These are phyloP conservation scores for Gymnothorax javanicus DNA, from an alignment of 2,797 vertebrate genomes.

Conservation along the genomic window DNA sequence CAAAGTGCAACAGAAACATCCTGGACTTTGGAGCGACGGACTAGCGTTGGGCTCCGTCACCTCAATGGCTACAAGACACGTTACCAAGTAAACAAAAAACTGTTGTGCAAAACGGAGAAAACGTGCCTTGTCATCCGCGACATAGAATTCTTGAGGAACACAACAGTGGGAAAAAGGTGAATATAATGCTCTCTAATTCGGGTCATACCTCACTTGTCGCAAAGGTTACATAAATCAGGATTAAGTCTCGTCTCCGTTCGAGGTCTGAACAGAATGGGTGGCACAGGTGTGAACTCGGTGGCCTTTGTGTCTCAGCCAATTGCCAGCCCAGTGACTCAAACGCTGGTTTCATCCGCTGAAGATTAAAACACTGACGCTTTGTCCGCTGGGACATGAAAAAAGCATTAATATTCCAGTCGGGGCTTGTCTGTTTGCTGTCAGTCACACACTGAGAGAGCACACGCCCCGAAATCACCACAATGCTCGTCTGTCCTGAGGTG, in stretches of 20 bases:
- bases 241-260: background rate
- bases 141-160: too few species aligned
- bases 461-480: background rate
- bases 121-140: too few species aligned
- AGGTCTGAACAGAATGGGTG: background rate
- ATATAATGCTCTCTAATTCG: too few species aligned
- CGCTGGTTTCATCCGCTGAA: background rate
- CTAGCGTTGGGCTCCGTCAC: too few species aligned
- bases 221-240: too few species aligned
- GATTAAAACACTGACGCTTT: background rate
- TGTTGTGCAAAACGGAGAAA: too few species aligned
- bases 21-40: too few species aligned
- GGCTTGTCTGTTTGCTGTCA: background rate
- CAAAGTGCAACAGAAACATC: too few species aligned
- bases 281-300: background rate
- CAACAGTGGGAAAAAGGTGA: too few species aligned
- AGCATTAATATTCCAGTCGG: background rate
- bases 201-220: too few species aligned
- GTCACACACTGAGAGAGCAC: background rate
- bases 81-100: too few species aligned
- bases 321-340: background rate
- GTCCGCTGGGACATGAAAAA: background rate
- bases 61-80: too few species aligned
- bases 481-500: background rate
- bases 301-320: background rate